Percentiles rank a stretch among this genome's conserved stretches.
Evolutionary conservation across 2,797 vertebrate species (phyloP).

Genomic region (Neosilurus mollespiculum): DNA sequence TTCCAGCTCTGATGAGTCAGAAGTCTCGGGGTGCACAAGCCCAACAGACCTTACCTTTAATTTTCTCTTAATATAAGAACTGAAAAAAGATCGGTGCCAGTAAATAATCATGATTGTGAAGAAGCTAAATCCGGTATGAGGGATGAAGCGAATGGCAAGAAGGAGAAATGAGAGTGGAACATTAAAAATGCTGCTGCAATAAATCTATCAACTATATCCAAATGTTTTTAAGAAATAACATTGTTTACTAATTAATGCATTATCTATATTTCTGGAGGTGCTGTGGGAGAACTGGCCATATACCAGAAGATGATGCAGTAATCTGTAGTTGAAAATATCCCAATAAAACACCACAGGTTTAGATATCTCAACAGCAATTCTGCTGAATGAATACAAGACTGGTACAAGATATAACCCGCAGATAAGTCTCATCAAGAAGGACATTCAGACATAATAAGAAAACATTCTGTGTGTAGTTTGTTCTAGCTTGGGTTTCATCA

Average conservation of each 20-base stretch:
- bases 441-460: background rate
- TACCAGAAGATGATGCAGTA: background rate
- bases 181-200: background rate
- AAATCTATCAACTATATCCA: background rate
- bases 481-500: too few relatives aligned
- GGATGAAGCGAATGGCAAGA: background rate
- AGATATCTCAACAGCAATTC: background rate
- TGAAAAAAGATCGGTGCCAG: background rate
- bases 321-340: background rate
- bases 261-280: background rate
- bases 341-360: background rate
- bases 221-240: background rate
- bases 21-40: too few relatives aligned
- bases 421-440: background rate
- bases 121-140: background rate
- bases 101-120: background rate
- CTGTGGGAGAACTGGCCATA: background rate
- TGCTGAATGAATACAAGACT: background rate
- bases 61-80: background rate
- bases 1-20: too few relatives aligned
- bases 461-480: too few relatives aligned
- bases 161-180: background rate
- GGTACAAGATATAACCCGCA: background rate
- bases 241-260: background rate
- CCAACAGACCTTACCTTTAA: too few relatives aligned